Percentiles rank a stretch among this genome's conserved stretches.
phyloP scores from a whole-genome alignment of 2,113 vertebrate genomes.

The Plectropomus leopardus region DNA sequence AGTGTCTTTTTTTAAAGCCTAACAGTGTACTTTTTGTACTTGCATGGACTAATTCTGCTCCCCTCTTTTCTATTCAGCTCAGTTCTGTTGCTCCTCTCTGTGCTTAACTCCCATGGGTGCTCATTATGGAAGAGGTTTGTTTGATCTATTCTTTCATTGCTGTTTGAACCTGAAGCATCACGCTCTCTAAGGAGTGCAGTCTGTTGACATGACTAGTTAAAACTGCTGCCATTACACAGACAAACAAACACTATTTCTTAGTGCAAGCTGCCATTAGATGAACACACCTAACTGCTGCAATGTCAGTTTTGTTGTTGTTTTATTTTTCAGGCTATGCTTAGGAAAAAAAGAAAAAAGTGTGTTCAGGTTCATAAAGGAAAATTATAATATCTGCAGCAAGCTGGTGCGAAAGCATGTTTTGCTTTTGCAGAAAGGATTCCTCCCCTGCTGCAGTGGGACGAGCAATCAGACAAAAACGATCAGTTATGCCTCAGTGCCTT shows the following conservation, averaged over 20 bases:
- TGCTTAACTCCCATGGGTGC: conserved; percentile 58
- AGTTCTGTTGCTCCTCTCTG: conserved; percentile 12
- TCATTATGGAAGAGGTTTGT: conserved; percentile 67
- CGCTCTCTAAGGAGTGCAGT: conserved; percentile 34
- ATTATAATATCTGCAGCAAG: not conserved
- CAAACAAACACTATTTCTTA: conserved; percentile 43
- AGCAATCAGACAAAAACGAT: conserved; percentile 50
- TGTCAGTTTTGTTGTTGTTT: not conserved
- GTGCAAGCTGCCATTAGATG: conserved; percentile 30
- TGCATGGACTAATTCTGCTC: conserved; percentile 13
- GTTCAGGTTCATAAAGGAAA: not conserved
- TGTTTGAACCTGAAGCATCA: conserved; percentile 64
- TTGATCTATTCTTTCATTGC: conserved; percentile 64
- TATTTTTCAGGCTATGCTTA: not conserved
- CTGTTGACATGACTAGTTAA: conserved; percentile 35
- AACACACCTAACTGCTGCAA: conserved; percentile 9
- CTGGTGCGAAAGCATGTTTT: conserved; percentile 7
- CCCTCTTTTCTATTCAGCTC: not conserved
- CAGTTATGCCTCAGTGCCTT: conserved; percentile 45
- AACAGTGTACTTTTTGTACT: not conserved
- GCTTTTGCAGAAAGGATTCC: conserved; percentile 23
- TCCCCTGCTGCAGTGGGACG: conserved; percentile 19
- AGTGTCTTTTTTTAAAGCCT: not conserved
- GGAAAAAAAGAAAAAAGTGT: not conserved
- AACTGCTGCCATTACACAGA: conserved; percentile 55